Evolutionary conservation across 1,140 invertebrate species (phyloP).

Genomic region (Colletes latitarsis): DNA sequence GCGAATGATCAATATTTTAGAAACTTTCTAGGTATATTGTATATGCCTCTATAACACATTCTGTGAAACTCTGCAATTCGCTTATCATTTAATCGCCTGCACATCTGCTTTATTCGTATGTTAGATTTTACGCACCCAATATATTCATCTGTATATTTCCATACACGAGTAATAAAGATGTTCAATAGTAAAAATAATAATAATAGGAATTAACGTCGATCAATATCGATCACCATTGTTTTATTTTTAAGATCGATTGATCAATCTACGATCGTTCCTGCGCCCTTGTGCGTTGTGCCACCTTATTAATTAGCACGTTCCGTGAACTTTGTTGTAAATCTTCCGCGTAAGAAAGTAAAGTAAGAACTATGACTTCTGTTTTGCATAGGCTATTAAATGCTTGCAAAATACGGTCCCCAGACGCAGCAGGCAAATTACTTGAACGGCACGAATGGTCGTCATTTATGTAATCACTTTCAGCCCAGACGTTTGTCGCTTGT

Average conservation of each 20-base stretch:
- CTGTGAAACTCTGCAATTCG: too few species aligned
- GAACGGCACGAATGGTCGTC: conserved; percentile 31
- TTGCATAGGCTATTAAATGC: conserved; percentile 32
- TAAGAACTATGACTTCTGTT: conserved; percentile 18
- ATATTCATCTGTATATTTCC: too few species aligned
- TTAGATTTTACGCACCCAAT: too few species aligned
- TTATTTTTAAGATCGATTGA: too few species aligned
- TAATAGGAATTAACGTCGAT: background rate
- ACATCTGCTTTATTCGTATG: too few species aligned
- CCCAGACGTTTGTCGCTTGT: background rate
- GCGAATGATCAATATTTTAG: too few species aligned
- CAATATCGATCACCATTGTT: background rate
- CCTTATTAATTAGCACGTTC: conserved; percentile 19
- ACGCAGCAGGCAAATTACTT: conserved; percentile 30
- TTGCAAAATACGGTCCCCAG: conserved; percentile 42
- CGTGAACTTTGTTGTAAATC: conserved; percentile 42
- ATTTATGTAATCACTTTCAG: conserved; percentile 44
- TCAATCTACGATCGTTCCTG: too few species aligned
- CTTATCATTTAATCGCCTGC: too few species aligned
- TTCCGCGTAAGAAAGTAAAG: conserved; percentile 37
- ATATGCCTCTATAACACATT: too few species aligned
- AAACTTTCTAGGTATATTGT: too few species aligned
- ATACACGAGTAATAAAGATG: too few species aligned
- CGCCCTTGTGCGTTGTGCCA: background rate
- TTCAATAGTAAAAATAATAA: too few species aligned